Evolutionary conservation across 2,888 invertebrate species (phyloP).

Genomic region (Lobophora halterata): DNA sequence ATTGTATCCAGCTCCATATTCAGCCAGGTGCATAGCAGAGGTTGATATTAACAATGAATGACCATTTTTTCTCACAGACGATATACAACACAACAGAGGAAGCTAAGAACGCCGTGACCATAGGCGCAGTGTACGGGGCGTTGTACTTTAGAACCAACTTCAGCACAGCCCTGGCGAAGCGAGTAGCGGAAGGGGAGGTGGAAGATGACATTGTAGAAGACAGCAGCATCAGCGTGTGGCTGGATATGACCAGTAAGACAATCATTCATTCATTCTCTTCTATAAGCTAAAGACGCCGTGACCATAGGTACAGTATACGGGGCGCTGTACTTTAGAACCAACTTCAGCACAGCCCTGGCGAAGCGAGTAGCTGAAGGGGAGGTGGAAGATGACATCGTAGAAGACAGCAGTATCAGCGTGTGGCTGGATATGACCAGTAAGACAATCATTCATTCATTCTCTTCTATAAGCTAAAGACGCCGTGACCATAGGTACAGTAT

Average conservation of each 20-base stretch:
- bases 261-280: too few relatives aligned
- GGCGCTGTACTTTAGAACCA: conserved; percentile 84
- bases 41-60: too few relatives aligned
- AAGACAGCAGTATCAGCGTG: conserved; percentile 83
- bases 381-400: conserved; percentile 75
- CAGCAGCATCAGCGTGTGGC: conserved; percentile 84
- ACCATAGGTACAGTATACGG: conserved; percentile 54
- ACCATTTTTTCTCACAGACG: too few relatives aligned
- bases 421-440: conserved; percentile 89
- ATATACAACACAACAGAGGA: conserved; percentile 52
- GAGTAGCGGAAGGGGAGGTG: conserved; percentile 81
- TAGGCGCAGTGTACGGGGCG: conserved; percentile 67
- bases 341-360: conserved; percentile 85
- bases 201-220: conserved; percentile 77
- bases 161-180: conserved; percentile 80
- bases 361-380: conserved; percentile 81
- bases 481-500: conserved; percentile 48
- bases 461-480: conserved; percentile 55
- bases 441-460: too few relatives aligned
- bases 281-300: conserved; percentile 55
- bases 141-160: conserved; percentile 87
- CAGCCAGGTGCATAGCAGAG: too few relatives aligned
- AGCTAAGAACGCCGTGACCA: conserved; percentile 51
- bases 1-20: too few relatives aligned
- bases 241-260: conserved; percentile 90